phyloP scores from a whole-genome alignment of 2,113 vertebrate genomes.

The Morone chrysops region DNA sequence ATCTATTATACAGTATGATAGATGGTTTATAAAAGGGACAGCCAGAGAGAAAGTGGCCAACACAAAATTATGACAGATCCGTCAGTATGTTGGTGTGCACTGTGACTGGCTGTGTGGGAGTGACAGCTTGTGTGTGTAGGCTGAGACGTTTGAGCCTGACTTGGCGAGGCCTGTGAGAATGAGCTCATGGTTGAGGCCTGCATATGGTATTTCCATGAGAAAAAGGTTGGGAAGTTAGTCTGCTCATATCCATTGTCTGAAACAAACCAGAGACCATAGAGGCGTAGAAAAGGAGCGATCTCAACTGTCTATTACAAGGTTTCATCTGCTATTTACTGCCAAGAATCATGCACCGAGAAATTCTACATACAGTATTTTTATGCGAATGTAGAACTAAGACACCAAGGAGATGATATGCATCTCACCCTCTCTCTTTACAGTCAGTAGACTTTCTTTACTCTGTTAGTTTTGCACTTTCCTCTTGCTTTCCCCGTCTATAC shows the following conservation, averaged over 20 bases:
- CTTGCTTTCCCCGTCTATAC: not conserved
- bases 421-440: not conserved
- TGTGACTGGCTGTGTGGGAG: slow-evolving; percentile 70
- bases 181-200: slow-evolving; percentile 85
- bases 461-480: not conserved
- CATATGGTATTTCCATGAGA: slow-evolving; percentile 89
- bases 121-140: slow-evolving; percentile 69
- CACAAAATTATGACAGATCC: slow-evolving; percentile 59
- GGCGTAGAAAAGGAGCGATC: slow-evolving; percentile 24
- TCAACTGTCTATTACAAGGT: slow-evolving; percentile 49
- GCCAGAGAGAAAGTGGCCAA: slow-evolving; percentile 48
- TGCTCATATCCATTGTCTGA: slow-evolving; percentile 83
- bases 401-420: not conserved
- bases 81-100: slow-evolving; percentile 66
- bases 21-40: slow-evolving; percentile 50
- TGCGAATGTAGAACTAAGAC: not conserved
- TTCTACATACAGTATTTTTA: not conserved
- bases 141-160: slow-evolving; percentile 76
- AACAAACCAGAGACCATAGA: slow-evolving; percentile 86
- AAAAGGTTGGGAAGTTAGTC: slow-evolving; percentile 80
- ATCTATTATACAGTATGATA: not conserved
- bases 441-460: not conserved
- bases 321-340: slow-evolving; percentile 60
- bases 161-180: slow-evolving; percentile 85
- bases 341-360: slow-evolving; percentile 29